Percentiles rank a stretch among this genome's conserved stretches.
Evolutionary conservation across 2,888 invertebrate species (phyloP).

Genomic region (Pheosia gnoma): DNA sequence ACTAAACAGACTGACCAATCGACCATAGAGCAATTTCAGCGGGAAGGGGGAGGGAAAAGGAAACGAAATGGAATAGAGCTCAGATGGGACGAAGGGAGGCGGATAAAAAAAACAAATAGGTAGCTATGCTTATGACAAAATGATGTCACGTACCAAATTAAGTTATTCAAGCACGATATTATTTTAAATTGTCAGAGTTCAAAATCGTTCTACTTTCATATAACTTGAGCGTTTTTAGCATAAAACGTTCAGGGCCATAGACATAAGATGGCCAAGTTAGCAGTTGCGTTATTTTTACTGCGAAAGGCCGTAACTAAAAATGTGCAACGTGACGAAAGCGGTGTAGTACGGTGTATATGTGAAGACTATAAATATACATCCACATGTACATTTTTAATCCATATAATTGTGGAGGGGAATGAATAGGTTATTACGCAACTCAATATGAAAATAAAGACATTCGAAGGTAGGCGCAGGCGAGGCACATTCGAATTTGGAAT

Average conservation of each 20-base stretch:
- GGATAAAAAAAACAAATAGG: neutral
- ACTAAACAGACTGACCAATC: neutral
- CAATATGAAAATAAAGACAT: slow-evolving; percentile 49
- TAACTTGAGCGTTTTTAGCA: slow-evolving; percentile 24
- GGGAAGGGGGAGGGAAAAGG: neutral
- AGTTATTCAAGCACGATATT: no score
- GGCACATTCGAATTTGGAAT: slow-evolving; percentile 57
- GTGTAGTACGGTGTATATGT: slow-evolving; percentile 30
- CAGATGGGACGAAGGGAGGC: neutral
- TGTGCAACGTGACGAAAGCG: slow-evolving; percentile 39
- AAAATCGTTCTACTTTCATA: slow-evolving; percentile 27
- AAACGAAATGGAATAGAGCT: neutral
- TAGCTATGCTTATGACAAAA: slow-evolving; percentile 2
- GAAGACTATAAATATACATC: slow-evolving; percentile 42
- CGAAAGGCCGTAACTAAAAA: slow-evolving; percentile 8
- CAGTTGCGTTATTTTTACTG: neutral
- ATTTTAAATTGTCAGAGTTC: slow-evolving; percentile 10
- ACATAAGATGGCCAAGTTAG: slow-evolving; percentile 15
- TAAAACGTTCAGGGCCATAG: slow-evolving; percentile 30
- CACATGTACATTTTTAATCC: no score
- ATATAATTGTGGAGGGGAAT: no score
- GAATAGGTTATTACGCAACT: slow-evolving; percentile 62
- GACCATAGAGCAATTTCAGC: no score
- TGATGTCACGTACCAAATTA: slow-evolving; percentile 51
- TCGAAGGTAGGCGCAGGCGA: slow-evolving; percentile 41